Percentiles rank a stretch among this genome's conserved stretches.
Conservation (phyloP, 1,140 invertebrate species). For the Apis florea region DNA sequence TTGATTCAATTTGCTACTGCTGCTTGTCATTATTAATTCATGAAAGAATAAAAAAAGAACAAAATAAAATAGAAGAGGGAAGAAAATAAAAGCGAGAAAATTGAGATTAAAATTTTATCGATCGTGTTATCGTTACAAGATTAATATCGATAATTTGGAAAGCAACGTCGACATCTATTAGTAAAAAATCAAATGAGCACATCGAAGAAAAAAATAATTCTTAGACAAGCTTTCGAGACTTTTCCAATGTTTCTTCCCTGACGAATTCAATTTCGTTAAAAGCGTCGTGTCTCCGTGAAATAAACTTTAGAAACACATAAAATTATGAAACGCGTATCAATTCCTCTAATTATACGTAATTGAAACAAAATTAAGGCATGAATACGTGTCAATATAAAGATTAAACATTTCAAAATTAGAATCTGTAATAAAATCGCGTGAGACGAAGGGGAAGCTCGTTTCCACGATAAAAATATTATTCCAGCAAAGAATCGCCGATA, state of each 20-base stretch:
- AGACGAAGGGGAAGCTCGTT: not conserved
- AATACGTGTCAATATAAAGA: too few relatives aligned
- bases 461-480: not conserved
- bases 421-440: too few relatives aligned
- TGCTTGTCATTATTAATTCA: not conserved
- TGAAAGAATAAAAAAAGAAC: not conserved
- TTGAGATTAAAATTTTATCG: not conserved
- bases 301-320: not conserved
- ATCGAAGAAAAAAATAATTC: not conserved
- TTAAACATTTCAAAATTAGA: too few relatives aligned
- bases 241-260: not conserved
- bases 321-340: not conserved
- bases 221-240: not conserved
- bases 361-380: not conserved
- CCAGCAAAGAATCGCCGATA: not conserved
- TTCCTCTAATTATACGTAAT: not conserved
- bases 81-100: not conserved
- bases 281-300: not conserved
- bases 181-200: not conserved
- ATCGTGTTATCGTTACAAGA: too few relatives aligned
- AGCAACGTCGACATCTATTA: not conserved
- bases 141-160: not conserved
- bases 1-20: not conserved
- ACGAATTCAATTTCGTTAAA: not conserved
- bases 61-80: too few relatives aligned